Percentiles rank a stretch among this genome's conserved stretches.
Conservation (phyloP, 2,113 vertebrate species). For the Phyllostomus hastatus region DNA sequence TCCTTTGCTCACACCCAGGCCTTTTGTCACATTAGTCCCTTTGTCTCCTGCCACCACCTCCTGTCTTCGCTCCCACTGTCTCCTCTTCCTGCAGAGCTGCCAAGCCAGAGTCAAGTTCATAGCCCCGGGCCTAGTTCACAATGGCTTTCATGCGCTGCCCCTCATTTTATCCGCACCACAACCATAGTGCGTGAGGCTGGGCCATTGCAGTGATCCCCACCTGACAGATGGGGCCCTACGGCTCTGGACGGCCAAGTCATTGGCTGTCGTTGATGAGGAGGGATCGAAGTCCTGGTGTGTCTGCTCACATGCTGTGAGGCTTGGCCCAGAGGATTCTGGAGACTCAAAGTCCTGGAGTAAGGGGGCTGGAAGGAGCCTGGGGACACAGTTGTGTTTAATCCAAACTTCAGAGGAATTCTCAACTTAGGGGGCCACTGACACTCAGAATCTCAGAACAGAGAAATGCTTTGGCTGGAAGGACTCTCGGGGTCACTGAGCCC, state of each 20-base stretch:
- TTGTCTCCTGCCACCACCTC: not conserved
- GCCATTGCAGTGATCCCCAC: fast-evolving
- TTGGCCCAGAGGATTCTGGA: not conserved
- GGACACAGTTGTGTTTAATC: not conserved
- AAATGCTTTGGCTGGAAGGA: not conserved
- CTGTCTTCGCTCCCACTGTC: not conserved
- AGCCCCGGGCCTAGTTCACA: not conserved
- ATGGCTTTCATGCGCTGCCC: not conserved
- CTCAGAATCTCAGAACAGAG: not conserved
- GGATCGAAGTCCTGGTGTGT: not conserved
- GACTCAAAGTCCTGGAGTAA: not conserved
- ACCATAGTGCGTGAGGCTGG: not conserved
- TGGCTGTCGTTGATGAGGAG: not conserved
- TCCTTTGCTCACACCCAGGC: not conserved
- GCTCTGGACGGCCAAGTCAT: not conserved
- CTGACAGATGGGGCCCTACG: not conserved
- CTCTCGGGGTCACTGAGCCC: not conserved
- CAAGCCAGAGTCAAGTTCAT: not conserved
- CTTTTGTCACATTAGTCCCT: not conserved
- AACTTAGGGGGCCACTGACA: not conserved
- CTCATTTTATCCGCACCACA: not conserved
- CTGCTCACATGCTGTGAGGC: not conserved
- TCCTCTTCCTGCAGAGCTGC: not conserved
- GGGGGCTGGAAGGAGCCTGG: not conserved
- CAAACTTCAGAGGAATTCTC: not conserved